Base-by-base conservation (phyloP, 2,888 invertebrate genomes). In the Branchellion lobata region DNA sequence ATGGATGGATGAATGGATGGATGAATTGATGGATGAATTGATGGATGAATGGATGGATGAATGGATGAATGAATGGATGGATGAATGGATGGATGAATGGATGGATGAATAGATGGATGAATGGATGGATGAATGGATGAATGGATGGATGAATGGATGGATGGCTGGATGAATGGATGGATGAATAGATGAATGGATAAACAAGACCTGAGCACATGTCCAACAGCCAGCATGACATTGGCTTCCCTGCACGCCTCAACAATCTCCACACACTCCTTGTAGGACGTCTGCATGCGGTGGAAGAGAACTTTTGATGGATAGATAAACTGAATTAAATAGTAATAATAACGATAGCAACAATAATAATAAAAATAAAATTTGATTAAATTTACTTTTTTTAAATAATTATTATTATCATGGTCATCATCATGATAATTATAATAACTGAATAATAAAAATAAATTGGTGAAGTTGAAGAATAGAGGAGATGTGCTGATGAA, bases 231-330 rank as follows among this genome's bases (percentile, higher is more conserved):
- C 40, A 87, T 83, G 0, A 87, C 85, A 27, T 85, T 83, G 82
- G 86, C 86, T 73, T 83, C 83, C 76, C 85, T 84, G 71, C 87
- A 87, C 3, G 85, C 85, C 27, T 84, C 79, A 1, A 86, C 86
- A 77, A 89, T 88, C 73, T 87, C 85, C 24, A 83, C 81, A 81
- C 88, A 89, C 78, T 88, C 88, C 69, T 85, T 85, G 36, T 85
- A 85, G n/a, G 85, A 86, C 5, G 86, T 85, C 86, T 87, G 72
- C n/a, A 51, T 72, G 36, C 34, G 8, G 34, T 27, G n/a, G 11
- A 24, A 11, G n/a, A 75, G 21, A 11, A 31, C 14, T 72, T 33
- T 33, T 72, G 14, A 18, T 14, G 11, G 24, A 72, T 18, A 31
- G 21, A 29, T 72, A 18, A 72, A 72, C 73, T 11, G 29, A 14